Percentiles rank a stretch among this genome's conserved stretches.
Conservation (phyloP, 35 echinoderm and acorn worm genomes). For the Hemicentrotus pulcherrimus region DNA sequence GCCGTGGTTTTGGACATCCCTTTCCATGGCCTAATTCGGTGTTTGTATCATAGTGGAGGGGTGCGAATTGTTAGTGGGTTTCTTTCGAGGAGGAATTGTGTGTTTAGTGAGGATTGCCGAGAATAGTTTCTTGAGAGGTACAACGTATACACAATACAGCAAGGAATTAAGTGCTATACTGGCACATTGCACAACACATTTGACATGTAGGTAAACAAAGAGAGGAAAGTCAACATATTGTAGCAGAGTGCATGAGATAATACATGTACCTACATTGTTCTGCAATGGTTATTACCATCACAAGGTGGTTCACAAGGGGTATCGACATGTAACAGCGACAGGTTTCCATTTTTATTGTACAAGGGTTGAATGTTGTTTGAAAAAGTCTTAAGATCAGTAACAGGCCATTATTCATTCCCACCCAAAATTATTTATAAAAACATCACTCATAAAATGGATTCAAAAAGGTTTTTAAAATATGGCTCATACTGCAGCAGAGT, state of each 20-base stretch:
- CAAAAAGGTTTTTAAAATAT: no score
- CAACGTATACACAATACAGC: background rate
- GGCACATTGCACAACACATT: background rate
- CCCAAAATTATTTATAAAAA: no score
- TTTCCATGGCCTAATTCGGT: conserved; percentile 51
- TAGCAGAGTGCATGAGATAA: background rate
- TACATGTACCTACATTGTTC: background rate
- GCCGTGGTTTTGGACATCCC: conserved; percentile 51
- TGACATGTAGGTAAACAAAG: background rate
- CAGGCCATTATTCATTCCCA: no score
- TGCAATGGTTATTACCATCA: background rate
- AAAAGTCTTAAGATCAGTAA: no score
- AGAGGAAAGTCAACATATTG: background rate
- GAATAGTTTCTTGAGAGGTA: background rate
- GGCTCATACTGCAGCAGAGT: no score
- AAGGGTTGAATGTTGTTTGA: no score
- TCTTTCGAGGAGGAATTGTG: background rate
- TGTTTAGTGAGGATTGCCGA: background rate
- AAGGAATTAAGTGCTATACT: background rate
- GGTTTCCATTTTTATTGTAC: no score
- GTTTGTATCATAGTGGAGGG: background rate
- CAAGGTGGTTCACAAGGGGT: no score
- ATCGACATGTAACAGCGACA: no score
- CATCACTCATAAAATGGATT: no score
- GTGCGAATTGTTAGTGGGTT: background rate